Evolutionary conservation across 2,797 vertebrate species (phyloP).

Genomic region (Anomalospiza imberbis): DNA sequence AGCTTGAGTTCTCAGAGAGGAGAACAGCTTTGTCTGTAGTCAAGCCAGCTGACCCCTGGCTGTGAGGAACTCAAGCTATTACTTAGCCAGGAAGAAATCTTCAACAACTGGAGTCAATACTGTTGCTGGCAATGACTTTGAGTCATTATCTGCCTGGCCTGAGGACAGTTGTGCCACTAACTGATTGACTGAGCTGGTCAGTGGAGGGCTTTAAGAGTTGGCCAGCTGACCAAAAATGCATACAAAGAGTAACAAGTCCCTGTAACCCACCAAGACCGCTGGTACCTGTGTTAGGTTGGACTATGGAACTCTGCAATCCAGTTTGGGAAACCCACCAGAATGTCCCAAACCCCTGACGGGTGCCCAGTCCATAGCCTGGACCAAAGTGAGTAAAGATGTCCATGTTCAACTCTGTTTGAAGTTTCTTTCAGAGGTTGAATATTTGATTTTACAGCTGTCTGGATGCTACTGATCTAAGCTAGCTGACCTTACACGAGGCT

Average conservation of each 20-base stretch:
- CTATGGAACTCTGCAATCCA: not conserved
- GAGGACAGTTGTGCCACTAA: not conserved
- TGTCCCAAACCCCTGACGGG: not conserved
- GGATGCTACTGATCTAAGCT: not conserved
- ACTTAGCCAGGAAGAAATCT: not conserved
- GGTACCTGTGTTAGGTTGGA: not conserved
- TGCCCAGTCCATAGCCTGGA: not conserved
- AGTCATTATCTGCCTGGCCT: conserved; percentile 1
- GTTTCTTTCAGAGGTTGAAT: not conserved
- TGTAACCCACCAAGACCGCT: not conserved
- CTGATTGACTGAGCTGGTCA: not conserved
- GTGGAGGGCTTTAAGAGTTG: not conserved
- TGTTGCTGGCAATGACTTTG: not conserved
- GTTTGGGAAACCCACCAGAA: not conserved
- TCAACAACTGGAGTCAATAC: not conserved
- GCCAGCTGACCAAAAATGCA: not conserved
- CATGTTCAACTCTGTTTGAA: not conserved
- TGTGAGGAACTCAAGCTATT: not conserved
- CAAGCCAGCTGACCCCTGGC: not conserved
- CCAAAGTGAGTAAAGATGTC: not conserved
- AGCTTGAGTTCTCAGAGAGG: not conserved
- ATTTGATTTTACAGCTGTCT: not conserved
- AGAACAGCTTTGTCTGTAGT: not conserved
- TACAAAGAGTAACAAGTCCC: not conserved
- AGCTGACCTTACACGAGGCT: not conserved